Evolutionary conservation across 2,797 vertebrate genomes (phyloP).

Genomic region (Nannoperca australis): DNA sequence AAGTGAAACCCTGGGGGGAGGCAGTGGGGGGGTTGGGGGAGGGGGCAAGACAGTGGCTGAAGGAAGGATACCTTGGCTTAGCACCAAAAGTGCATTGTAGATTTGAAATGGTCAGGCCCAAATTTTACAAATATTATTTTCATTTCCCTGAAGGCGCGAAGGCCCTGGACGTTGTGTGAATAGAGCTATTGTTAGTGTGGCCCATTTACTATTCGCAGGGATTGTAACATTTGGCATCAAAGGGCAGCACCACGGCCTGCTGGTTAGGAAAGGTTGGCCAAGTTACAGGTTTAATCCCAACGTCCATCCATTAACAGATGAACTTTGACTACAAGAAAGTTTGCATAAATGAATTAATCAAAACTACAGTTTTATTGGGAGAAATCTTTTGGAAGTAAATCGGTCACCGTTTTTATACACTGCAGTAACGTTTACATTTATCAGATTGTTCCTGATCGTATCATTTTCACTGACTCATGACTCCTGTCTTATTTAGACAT

Average conservation of each 20-base stretch:
- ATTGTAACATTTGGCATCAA: slow-evolving; percentile 45
- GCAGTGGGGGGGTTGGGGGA: neutral
- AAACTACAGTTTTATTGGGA: neutral
- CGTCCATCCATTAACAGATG: neutral
- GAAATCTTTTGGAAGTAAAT: neutral
- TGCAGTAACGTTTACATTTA: neutral
- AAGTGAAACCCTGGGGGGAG: slow-evolving; percentile 32
- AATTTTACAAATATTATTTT: slow-evolving; percentile 64
- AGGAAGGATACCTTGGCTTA: slow-evolving; percentile 45
- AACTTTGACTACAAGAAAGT: neutral
- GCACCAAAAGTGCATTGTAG: slow-evolving; percentile 48
- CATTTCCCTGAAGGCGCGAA: slow-evolving; percentile 38
- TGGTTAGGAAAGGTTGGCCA: slow-evolving; percentile 8
- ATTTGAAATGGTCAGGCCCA: slow-evolving; percentile 53
- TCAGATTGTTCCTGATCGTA: neutral
- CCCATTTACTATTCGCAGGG: slow-evolving; percentile 39
- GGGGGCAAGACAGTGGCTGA: slow-evolving; percentile 27
- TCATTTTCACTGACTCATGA: neutral
- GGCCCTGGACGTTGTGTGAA: slow-evolving; percentile 45
- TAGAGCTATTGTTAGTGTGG: slow-evolving; percentile 53
- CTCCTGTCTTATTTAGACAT: neutral
- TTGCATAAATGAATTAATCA: neutral
- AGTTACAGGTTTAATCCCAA: slow-evolving; percentile 22
- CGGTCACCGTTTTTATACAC: neutral
- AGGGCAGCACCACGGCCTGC: neutral